Conservation (phyloP, 2,113 vertebrate genomes). For the Gallinago undulata region DNA sequence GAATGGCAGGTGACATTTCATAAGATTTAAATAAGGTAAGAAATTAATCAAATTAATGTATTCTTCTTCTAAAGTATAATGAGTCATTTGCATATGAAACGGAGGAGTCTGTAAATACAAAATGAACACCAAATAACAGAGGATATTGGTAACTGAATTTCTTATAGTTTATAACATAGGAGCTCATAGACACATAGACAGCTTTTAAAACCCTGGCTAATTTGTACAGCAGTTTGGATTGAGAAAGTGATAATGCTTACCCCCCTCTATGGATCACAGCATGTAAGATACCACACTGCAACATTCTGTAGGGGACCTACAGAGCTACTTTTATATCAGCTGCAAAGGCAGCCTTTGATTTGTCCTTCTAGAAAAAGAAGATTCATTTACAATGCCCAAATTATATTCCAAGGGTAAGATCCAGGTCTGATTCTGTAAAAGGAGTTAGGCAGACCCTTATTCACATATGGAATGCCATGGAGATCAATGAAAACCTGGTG, state of each 20-base stretch:
- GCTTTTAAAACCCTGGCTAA: constrained; percentile 4
- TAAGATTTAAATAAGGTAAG: constrained; percentile 72
- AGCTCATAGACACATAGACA: background rate
- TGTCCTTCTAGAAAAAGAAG: background rate
- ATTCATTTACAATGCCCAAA: background rate
- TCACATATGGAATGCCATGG: background rate
- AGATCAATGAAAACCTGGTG: background rate
- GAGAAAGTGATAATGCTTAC: background rate
- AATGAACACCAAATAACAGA: constrained; percentile 63
- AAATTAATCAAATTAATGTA: constrained; percentile 78
- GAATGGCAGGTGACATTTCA: constrained; percentile 80
- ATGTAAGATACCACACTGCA: background rate
- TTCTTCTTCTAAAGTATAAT: constrained; percentile 69
- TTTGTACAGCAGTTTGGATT: background rate
- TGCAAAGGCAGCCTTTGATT: constrained; percentile 3
- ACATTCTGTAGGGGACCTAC: background rate
- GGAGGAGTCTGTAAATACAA: constrained; percentile 65
- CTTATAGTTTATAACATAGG: background rate
- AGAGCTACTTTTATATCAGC: background rate
- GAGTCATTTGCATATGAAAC: constrained; percentile 76
- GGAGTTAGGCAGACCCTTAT: background rate
- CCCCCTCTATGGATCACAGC: background rate
- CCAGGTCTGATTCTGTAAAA: background rate
- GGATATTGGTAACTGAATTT: constrained; percentile 29
- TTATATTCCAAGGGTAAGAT: background rate